Evolutionary conservation across 2,888 invertebrate genomes (phyloP), one percentile per base, ranked within the genome.

Genomic region (Willowsia nigromaculata): DNA sequence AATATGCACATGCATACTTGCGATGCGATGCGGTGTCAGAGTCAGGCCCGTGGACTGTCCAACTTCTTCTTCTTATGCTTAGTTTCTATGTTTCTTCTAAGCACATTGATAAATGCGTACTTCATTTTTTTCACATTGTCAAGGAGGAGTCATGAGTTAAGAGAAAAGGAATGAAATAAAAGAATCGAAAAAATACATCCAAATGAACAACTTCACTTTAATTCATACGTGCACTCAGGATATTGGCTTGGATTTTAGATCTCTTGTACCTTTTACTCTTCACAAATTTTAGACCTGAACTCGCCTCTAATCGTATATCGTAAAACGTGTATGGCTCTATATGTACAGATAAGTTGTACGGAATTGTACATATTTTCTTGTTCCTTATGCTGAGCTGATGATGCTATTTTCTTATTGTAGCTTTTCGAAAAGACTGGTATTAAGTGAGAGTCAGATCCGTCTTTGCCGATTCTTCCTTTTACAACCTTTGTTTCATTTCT

Each of bases 401-500:
- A n/a, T n/a, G n/a, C n/a, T n/a, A n/a, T n/a, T 62, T 62, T 65
- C 33, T 65, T 65, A n/a, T 33, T 65, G 65, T 65, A 65, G 37
- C 65, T 33, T 65, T 74, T 47, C 11, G 47, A 74, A 71, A 74
- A 74, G 25, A 74, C 37, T 13, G 13, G 11, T 59, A 3, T 59
- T 59, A 27, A 50, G 15, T 65, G n/a, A 65, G 65, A 65, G 65
- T 65, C 65, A 65, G 33, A 65, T 65, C 40, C 68, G 40, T 68
- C 68, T 30, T 62, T 7, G n/a, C 22, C 18, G 68, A 68, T 68
- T 40, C 25, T 68, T 68, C 37, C 40, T 68, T 68, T 68, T 68
- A 68, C n/a, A 68, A 68, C 68, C 68, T 25, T 13, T 25, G 11
- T 43, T 25, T 27, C 4, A 47, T 22, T 40, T 43, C 71, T 74